Evolutionary conservation across 2,113 vertebrate genomes (phyloP), one percentile per base, ranked within the genome.

Genomic region (Salvator merianae): DNA sequence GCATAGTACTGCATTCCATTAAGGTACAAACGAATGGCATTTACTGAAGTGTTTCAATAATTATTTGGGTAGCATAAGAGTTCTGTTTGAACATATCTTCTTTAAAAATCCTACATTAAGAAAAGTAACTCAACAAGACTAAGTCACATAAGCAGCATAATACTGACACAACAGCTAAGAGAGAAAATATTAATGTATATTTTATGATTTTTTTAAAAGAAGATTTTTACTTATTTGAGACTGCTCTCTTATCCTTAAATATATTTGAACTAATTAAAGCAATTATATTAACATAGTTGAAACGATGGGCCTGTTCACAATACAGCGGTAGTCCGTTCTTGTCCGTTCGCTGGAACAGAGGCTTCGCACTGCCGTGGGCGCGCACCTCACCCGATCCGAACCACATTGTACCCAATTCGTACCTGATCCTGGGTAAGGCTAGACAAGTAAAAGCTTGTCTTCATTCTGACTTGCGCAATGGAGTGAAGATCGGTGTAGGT

Each of bases 261-360:
- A 65, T 2, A 62, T 66, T 82, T 5, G 76, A 85, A 88, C 70
- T 26, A 36, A 55, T 69, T 77, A 38, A 88, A 86, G 24, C 18
- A 7, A 0, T 0, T 2, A 9, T 16, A 77, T 16, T 68, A 76
- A 59, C 6, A 9, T 69, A 24, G 18, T 47, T 4, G 38, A 47
- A 80, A 34, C 9, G 34, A 38, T 8, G 9, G 30, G 20, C 7
- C 50, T n/a, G n/a, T n/a, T n/a, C n/a, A n/a, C n/a, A n/a, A n/a
- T n/a, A n/a, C n/a, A n/a, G n/a, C n/a, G n/a, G n/a, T n/a, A n/a
- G n/a, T n/a, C n/a, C n/a, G n/a, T n/a, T n/a, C n/a, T n/a, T n/a
- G n/a, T n/a, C n/a, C n/a, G n/a, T n/a, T n/a, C n/a, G n/a, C n/a
- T n/a, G n/a, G n/a, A n/a, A n/a, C n/a, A n/a, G n/a, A n/a, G n/a